A percentile compares a stretch with the other conserved stretches of the same genome.
These are phyloP conservation scores for Pomatostomus ruficeps DNA, from an alignment of 2,113 vertebrate genomes.

Conservation along the genomic window DNA sequence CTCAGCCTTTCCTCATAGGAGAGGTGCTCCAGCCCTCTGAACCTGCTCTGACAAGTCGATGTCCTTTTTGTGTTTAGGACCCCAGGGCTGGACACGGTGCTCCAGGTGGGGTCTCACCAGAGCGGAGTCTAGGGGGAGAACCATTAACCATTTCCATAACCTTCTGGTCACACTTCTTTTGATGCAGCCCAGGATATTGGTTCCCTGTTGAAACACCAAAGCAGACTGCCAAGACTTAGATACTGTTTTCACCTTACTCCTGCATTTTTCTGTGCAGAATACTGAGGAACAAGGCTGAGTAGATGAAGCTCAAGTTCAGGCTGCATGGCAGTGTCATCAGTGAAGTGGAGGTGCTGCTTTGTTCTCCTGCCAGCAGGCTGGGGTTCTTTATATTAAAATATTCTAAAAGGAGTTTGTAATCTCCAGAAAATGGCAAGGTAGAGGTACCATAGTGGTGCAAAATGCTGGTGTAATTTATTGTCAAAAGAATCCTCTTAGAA, in stretches of 20 bases:
- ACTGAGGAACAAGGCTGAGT: not conserved
- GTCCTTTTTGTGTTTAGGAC: not conserved
- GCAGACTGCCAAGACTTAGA: not conserved
- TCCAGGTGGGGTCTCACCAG: not conserved
- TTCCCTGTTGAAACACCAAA: not conserved
- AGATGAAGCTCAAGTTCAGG: not conserved
- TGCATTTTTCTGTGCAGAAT: not conserved
- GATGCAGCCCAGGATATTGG: not conserved
- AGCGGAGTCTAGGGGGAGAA: accelerated
- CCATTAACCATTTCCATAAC: not conserved
- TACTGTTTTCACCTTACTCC: not conserved
- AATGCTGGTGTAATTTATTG: not conserved
- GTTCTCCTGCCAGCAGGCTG: not conserved
- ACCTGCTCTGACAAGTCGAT: accelerated
- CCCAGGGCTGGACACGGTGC: not conserved
- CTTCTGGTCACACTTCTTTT: not conserved
- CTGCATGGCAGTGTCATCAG: not conserved
- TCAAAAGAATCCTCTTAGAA: not conserved
- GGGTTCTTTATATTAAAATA: not conserved
- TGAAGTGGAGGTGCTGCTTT: not conserved
- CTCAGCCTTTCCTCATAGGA: not conserved
- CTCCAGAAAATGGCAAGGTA: not conserved
- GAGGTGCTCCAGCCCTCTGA: not conserved
- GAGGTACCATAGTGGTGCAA: not conserved
- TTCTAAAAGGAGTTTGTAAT: not conserved